Evolutionary conservation across 2,113 vertebrate species (phyloP).

Genomic region (Melanerpes formicivorus): DNA sequence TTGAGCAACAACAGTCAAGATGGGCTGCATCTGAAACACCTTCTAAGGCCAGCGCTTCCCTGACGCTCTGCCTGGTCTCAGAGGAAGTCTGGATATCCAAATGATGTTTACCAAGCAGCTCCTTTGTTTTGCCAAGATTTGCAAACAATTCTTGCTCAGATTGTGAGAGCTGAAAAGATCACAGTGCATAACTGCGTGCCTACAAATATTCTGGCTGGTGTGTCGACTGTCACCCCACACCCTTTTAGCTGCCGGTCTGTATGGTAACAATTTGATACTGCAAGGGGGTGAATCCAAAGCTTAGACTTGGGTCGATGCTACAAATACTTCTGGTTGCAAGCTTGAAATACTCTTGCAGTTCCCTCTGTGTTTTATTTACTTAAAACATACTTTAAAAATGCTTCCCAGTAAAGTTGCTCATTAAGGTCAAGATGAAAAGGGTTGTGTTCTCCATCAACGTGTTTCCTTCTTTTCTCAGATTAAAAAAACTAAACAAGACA

Average conservation of each 20-base stretch:
- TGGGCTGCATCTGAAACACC: background rate
- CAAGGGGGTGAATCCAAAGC: background rate
- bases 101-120: background rate
- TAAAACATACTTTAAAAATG: constrained; percentile 28
- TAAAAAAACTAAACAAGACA: background rate
- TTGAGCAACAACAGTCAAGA: background rate
- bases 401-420: background rate
- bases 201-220: background rate
- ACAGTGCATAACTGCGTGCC: background rate
- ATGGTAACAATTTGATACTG: background rate
- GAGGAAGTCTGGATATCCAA: background rate
- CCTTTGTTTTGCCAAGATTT: background rate
- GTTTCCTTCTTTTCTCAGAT: background rate
- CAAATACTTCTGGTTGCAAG: constrained; percentile 54
- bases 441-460: background rate
- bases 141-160: background rate
- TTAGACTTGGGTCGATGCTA: background rate
- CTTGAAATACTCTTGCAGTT: constrained; percentile 40
- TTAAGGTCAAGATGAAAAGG: background rate
- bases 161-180: background rate
- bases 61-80: background rate
- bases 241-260: background rate
- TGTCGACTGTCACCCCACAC: background rate
- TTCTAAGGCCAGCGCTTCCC: background rate
- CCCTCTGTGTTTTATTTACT: constrained; percentile 35